Evolutionary conservation across 2,113 vertebrate species (phyloP).

Genomic region (Melanerpes aurifrons): DNA sequence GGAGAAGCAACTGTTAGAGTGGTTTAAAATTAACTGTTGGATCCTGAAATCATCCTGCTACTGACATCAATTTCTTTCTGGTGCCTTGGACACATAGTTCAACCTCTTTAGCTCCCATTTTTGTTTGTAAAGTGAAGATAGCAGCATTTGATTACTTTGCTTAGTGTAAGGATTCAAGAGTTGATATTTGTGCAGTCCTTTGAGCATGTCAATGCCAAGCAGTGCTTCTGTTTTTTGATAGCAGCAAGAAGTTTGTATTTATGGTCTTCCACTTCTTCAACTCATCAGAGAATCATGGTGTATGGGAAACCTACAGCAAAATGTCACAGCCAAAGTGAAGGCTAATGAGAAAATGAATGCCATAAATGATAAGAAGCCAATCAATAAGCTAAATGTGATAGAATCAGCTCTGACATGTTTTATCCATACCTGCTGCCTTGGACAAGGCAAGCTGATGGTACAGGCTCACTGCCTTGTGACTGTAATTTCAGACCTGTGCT

Average conservation of each 20-base stretch:
- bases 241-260: neutral
- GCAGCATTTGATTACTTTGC: neutral
- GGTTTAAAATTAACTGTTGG: neutral
- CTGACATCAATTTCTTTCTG: neutral
- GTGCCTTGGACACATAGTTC: neutral
- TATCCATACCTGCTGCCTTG: neutral
- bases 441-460: neutral
- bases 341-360: neutral
- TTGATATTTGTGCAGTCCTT: neutral
- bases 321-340: neutral
- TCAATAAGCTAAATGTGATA: neutral
- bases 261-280: neutral
- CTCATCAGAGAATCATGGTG: neutral
- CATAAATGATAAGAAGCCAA: neutral
- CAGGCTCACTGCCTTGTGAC: neutral
- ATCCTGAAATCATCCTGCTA: neutral
- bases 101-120: neutral
- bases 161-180: neutral
- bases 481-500: neutral
- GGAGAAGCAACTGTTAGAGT: neutral
- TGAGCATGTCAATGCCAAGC: neutral
- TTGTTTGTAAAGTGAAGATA: neutral
- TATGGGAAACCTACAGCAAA: neutral
- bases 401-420: slow-evolving; percentile 12
- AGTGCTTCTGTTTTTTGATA: too few relatives aligned